Evolutionary conservation across 1,140 invertebrate species (phyloP).

Genomic region (Drosophila punjabiensis): DNA sequence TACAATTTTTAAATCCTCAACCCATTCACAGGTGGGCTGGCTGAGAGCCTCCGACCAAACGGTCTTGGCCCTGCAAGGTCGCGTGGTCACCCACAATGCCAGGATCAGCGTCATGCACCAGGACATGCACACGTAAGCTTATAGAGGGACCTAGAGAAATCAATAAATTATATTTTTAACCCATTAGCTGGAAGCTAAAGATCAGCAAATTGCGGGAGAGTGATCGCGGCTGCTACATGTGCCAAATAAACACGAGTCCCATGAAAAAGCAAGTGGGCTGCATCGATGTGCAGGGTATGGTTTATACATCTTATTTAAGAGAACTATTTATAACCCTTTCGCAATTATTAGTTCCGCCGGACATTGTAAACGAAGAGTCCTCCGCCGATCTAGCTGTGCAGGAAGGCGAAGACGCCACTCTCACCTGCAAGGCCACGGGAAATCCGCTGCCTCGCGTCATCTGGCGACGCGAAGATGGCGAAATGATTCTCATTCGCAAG

Average conservation of each 20-base stretch:
- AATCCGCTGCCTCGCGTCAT: conserved; percentile 90
- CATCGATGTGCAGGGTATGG: conserved; percentile 93
- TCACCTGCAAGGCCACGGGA: conserved; percentile 92
- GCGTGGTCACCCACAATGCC: conserved; percentile 95
- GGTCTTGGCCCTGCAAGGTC: conserved; percentile 93
- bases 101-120: conserved; percentile 93
- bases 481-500: conserved; percentile 89
- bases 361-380: conserved; percentile 91
- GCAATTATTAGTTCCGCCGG: conserved; percentile 89
- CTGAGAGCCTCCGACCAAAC: conserved; percentile 95
- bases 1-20: not conserved
- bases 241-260: conserved; percentile 94
- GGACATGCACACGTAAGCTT: conserved; percentile 87
- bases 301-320: fast-evolving
- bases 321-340: too few species aligned
- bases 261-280: conserved; percentile 96
- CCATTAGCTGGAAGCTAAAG: conserved; percentile 89
- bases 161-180: too few species aligned
- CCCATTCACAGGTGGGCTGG: conserved; percentile 93
- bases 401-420: conserved; percentile 92
- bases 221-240: conserved; percentile 94
- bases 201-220: conserved; percentile 90
- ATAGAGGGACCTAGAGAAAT: fast-evolving
- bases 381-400: conserved; percentile 91
- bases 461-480: conserved; percentile 90